phyloP scores from a whole-genome alignment of 2,888 invertebrate species.

The Callyntrura guangdongensis region DNA sequence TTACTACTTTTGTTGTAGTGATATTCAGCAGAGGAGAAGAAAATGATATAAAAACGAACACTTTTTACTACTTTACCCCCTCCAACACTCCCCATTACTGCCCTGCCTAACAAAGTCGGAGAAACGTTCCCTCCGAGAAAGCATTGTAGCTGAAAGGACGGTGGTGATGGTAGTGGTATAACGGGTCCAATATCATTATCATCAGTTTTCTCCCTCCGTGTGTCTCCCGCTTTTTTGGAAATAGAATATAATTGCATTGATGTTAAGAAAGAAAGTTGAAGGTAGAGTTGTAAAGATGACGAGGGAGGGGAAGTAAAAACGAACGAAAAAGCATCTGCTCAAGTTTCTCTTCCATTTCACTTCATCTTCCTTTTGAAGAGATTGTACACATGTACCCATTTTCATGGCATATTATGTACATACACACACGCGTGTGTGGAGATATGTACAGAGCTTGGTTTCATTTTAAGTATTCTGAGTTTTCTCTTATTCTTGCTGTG shows the following conservation, averaged over 20 bases:
- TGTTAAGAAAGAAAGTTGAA: slow-evolving; percentile 51
- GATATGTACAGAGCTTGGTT: too few relatives aligned
- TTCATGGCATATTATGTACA: neutral
- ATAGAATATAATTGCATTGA: slow-evolving; percentile 71
- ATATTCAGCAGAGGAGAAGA: neutral
- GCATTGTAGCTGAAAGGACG: too few relatives aligned
- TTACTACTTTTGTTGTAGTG: neutral
- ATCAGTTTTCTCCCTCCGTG: slow-evolving; percentile 47
- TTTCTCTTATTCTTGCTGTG: neutral
- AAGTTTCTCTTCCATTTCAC: slow-evolving; percentile 72
- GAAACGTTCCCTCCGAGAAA: neutral
- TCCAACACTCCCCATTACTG: neutral
- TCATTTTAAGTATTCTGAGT: slow-evolving; percentile 33
- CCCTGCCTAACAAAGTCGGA: slow-evolving; percentile 27
- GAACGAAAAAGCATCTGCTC: slow-evolving; percentile 70
- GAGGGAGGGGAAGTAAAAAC: slow-evolving; percentile 46
- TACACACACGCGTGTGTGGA: neutral
- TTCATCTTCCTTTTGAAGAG: slow-evolving; percentile 48
- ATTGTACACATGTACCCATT: slow-evolving; percentile 74
- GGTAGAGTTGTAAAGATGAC: slow-evolving; percentile 20
- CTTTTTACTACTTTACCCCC: slow-evolving; percentile 10
- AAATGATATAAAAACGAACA: neutral
- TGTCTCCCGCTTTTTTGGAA: slow-evolving; percentile 28
- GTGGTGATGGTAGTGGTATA: slow-evolving; percentile 10
- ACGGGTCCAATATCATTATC: slow-evolving; percentile 63